Base-by-base conservation (phyloP, 2,888 invertebrate species). In the Cheilosia soror region DNA sequence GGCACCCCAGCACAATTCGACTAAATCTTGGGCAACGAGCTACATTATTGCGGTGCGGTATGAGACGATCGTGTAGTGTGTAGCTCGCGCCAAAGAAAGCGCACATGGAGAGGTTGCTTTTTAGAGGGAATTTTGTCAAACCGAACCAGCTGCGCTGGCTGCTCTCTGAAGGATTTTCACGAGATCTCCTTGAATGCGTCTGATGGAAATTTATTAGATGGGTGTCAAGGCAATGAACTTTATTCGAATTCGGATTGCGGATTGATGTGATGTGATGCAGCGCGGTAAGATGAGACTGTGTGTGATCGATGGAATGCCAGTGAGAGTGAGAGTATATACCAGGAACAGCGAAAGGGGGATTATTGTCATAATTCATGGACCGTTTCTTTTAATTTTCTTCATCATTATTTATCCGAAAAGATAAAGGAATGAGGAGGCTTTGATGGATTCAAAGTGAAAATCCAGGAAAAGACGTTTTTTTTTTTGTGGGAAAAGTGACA, bases 201-300 rank as follows among this genome's bases (percentile, higher is more conserved):
- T 72, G 71, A 63, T 72, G 81, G 58, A 85, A 85, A 85, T 85
- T 85, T 85, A 85, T 85, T 85, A 68, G 85, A 85, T 85, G 85
- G 81, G 85, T 85, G 81, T 85, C 81, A 72, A 85, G 81, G 81
- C 85, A 85, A 84, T 84, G 83, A 84, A 84, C 83, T 84, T 75
- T 75, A 81, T 69, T 66, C n/a, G 55, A 66, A 29, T 62, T 73
- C 62, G 47, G 51, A 20, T 20, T 20, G 20, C 20, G 20, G 20
- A 84, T 80, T 80, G 84, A 85, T 71, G 71, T 69, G 65, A 47
- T 20, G 57, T 58, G 58, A 44, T 58, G 62, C 57, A 57, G 47
- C 76, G 75, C 76, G 76, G 68, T 68, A 77, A 85, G 81, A 81
- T 68, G 79, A 79, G 73, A 73, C 72, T 82, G 75, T 65, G 65